Conservation (phyloP, 2,888 invertebrate genomes). For the Digitonthophagus gazella region DNA sequence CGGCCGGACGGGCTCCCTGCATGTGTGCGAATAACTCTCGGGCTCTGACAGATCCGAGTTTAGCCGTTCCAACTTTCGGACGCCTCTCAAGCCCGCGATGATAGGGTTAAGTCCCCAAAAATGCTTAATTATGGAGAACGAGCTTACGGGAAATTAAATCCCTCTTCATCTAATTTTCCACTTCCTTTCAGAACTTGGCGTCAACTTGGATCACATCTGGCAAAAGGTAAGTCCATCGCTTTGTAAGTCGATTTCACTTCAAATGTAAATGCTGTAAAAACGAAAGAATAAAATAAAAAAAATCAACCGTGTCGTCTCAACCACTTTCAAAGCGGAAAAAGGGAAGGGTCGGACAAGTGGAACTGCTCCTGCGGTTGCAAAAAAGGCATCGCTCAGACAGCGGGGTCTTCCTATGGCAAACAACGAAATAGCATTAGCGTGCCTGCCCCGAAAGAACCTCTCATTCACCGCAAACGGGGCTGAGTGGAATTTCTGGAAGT, state of each 20-base stretch:
- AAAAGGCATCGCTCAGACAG: slow-evolving; percentile 5
- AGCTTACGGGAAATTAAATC: background rate
- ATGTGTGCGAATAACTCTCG: background rate
- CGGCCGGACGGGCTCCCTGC: slow-evolving; percentile 4
- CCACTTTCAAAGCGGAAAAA: background rate
- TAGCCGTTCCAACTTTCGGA: background rate
- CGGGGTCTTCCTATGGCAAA: slow-evolving; percentile 6
- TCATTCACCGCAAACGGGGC: background rate
- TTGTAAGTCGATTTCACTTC: too few relatives aligned
- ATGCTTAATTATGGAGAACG: background rate
- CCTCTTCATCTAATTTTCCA: slow-evolving; percentile 14
- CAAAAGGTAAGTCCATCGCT: slow-evolving; percentile 37
- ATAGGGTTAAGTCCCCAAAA: background rate
- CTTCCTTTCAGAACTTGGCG: slow-evolving; percentile 39
- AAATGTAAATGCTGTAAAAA: too few relatives aligned
- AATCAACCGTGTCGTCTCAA: background rate
- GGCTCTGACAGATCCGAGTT: background rate
- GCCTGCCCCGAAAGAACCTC: background rate
- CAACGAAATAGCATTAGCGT: slow-evolving; percentile 13
- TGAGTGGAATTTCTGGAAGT: background rate
- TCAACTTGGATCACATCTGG: slow-evolving; percentile 40
- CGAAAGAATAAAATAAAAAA: background rate
- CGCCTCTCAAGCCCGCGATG: background rate
- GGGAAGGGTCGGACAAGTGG: background rate
- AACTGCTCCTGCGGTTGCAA: background rate